Evolutionary conservation across 2,888 invertebrate species (phyloP).

Genomic region (Meganola albula): DNA sequence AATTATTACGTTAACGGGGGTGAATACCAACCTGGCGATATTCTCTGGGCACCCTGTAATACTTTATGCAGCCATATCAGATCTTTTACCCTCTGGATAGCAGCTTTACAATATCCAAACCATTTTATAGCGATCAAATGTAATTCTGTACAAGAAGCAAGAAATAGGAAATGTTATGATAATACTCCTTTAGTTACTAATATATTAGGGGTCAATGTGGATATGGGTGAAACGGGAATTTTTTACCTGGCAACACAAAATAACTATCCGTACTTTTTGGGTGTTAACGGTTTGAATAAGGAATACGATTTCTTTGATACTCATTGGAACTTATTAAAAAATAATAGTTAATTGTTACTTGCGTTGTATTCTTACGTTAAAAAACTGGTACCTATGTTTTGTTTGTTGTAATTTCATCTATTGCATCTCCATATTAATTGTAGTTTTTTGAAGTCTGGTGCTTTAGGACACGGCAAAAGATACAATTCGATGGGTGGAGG

Average conservation of each 20-base stretch:
- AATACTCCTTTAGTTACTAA: slow-evolving; percentile 39
- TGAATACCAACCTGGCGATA: slow-evolving; percentile 45
- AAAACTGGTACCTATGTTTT: not conserved
- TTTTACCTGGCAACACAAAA: slow-evolving; percentile 41
- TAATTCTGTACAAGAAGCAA: slow-evolving; percentile 43
- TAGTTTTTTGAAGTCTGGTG: too few relatives aligned
- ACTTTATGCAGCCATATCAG: slow-evolving; percentile 41
- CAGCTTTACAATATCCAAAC: slow-evolving; percentile 37
- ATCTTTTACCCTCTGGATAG: slow-evolving; percentile 38
- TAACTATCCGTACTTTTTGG: slow-evolving; percentile 49
- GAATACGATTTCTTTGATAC: slow-evolving; percentile 39
- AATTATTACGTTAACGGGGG: slow-evolving; percentile 63
- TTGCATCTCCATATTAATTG: too few relatives aligned
- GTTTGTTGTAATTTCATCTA: not conserved
- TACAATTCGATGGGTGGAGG: too few relatives aligned
- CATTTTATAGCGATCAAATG: slow-evolving; percentile 45
- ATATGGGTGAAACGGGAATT: slow-evolving; percentile 36
- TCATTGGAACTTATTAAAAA: slow-evolving; percentile 21
- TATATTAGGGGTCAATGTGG: slow-evolving; percentile 33
- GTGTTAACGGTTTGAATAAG: slow-evolving; percentile 44
- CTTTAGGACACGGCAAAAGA: too few relatives aligned
- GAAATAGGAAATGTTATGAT: slow-evolving; percentile 38
- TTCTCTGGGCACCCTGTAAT: slow-evolving; percentile 37
- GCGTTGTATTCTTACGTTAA: too few relatives aligned
- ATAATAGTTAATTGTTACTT: slow-evolving; percentile 3